Conservation (phyloP, 2,113 vertebrate genomes). For the Oceanodroma tethys region DNA sequence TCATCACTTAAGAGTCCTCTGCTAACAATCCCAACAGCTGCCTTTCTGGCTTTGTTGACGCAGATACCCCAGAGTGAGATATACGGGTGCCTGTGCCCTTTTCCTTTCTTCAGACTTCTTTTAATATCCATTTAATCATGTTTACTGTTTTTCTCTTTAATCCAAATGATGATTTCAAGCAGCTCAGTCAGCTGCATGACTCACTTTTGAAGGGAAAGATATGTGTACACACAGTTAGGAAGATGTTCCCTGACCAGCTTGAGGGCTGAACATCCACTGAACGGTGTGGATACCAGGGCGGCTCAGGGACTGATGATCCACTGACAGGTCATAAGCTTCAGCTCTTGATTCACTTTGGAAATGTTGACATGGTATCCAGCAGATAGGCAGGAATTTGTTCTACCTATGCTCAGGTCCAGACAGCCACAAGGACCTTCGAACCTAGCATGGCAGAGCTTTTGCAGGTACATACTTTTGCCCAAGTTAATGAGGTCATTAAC, state of each 20-base stretch:
- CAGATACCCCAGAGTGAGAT: not conserved
- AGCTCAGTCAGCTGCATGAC: not conserved
- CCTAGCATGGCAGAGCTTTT: not conserved
- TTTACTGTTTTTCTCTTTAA: constrained; percentile 15
- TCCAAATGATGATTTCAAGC: constrained; percentile 27
- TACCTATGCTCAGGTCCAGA: not conserved
- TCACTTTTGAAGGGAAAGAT: not conserved
- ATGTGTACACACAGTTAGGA: not conserved
- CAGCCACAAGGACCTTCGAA: not conserved
- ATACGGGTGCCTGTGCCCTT: not conserved
- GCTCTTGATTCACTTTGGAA: not conserved
- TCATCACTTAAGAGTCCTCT: not conserved
- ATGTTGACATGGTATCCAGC: not conserved
- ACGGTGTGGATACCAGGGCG: not conserved
- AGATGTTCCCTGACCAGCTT: not conserved
- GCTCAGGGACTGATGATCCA: not conserved
- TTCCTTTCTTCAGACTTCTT: not conserved
- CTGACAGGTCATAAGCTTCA: not conserved
- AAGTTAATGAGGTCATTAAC: not conserved
- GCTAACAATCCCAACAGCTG: constrained; percentile 29
- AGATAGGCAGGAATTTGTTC: not conserved
- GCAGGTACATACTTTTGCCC: not conserved
- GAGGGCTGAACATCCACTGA: not conserved
- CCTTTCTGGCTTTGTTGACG: constrained; percentile 9
- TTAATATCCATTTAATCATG: constrained; percentile 39